phyloP scores from a whole-genome alignment of 2,797 vertebrate genomes.

The Adelosebastes latens region DNA sequence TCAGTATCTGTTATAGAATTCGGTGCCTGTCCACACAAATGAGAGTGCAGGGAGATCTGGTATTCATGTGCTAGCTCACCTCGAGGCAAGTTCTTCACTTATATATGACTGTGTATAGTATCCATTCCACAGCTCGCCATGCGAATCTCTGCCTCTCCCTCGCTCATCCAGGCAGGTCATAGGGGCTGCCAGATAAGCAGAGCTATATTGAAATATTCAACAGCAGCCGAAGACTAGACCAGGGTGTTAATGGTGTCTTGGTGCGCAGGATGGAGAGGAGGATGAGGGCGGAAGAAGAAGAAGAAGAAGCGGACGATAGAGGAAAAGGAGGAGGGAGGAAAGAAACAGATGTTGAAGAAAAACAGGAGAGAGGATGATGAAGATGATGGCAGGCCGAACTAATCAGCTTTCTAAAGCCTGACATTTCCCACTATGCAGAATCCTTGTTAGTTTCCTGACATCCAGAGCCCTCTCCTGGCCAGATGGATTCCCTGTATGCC shows the following conservation, averaged over 20 bases:
- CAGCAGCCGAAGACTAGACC: constrained; percentile 73
- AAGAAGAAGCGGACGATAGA: not conserved
- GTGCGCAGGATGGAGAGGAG: constrained; percentile 33
- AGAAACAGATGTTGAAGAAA: not conserved
- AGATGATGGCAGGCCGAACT: constrained; percentile 30
- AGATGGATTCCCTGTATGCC: constrained; percentile 58
- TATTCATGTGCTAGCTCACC: constrained; percentile 79
- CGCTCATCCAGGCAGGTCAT: constrained; percentile 81
- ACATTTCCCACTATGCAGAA: constrained; percentile 27
- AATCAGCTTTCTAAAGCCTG: constrained; percentile 46
- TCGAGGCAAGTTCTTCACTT: constrained; percentile 79
- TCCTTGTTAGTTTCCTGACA: constrained; percentile 74
- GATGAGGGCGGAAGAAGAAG: not conserved
- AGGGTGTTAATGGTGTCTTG: constrained; percentile 76
- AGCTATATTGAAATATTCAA: constrained; percentile 86
- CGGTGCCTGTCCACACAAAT: constrained; percentile 46
- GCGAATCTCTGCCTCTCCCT: constrained; percentile 74
- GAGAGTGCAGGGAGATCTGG: constrained; percentile 64
- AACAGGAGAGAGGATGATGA: constrained; percentile 20
- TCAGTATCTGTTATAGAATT: constrained; percentile 52
- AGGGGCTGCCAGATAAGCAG: constrained; percentile 80
- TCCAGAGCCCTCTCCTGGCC: constrained; percentile 85
- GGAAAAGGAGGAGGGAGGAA: not conserved
- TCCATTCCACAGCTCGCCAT: constrained; percentile 78
- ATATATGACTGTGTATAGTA: constrained; percentile 80